Evolutionary conservation across 64 coral and sea anemone genomes (phyloP), one percentile per base, ranked within the genome.

Genomic region (Stylophora pistillata): DNA sequence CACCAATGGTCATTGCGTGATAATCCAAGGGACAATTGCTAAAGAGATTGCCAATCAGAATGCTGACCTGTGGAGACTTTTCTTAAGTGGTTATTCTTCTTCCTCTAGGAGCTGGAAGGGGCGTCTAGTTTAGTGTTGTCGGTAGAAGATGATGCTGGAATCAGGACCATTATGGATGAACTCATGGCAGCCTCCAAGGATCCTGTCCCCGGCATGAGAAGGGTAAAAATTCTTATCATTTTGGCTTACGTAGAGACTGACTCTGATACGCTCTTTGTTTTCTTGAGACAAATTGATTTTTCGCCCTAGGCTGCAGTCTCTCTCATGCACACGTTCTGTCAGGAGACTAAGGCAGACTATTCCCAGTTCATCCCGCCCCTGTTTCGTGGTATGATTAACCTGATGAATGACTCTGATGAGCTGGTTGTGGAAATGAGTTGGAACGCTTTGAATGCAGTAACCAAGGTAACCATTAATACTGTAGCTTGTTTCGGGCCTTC

Each of bases 101-200:
- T 52, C 81, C 34, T 33, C 4, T 56, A 99, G 97, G 93, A 99
- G 20, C 87, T 99, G 15, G 97, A 99, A 32, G 87, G 82, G 14
- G 93, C 97, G 28, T 85, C 86, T 21, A 95, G 79, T 57, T 82
- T 99, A 13, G 88, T 99, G 1, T 58, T 99, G 31, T 93, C 93
- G 0, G 90, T 99, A 30, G 87, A 91, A 54, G 82, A 94, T 62
- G 97, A 99, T 60, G 30, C 37, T 9, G 97, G 97, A 55, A 74
- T 92, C 23, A 89, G 87, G 76, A 99, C 78, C 26, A 85, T 99
- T 74, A 79, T 99, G 72, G 97, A 99, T 33, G 93, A 91, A 57
- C 71, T 99, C 62, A 92, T 95, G 56, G 34, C 88, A 34, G 77
- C 90, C 55, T 41, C 87, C 16, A 99, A 99, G 73, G 79, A 93